phyloP scores from a whole-genome alignment of 2,113 vertebrate species.

The Engraulis encrasicolus region DNA sequence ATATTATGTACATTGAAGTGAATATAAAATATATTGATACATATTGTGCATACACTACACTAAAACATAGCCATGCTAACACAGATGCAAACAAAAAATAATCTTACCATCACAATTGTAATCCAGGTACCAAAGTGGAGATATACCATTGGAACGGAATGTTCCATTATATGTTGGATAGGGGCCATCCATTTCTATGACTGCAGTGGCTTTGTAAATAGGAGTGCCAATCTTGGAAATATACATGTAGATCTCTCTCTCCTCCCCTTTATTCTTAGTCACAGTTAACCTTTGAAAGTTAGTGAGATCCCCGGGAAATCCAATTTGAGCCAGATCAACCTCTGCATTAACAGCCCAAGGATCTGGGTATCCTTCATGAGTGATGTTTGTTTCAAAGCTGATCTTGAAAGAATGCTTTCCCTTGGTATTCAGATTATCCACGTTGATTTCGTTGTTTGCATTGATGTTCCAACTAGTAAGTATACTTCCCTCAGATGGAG shows the following conservation, averaged over 20 bases:
- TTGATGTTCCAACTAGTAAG: constrained; percentile 79
- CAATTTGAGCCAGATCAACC: constrained; percentile 77
- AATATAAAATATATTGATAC: too few relatives aligned
- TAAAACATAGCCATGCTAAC: not conserved
- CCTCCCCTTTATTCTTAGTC: constrained; percentile 69
- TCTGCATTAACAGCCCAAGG: constrained; percentile 74
- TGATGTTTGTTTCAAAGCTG: constrained; percentile 76
- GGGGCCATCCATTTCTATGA: constrained; percentile 68
- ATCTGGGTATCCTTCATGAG: constrained; percentile 12
- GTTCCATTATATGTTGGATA: constrained; percentile 68
- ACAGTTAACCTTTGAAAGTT: constrained; percentile 71
- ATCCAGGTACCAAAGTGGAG: constrained; percentile 80
- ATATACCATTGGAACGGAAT: constrained; percentile 82
- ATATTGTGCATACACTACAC: too few relatives aligned
- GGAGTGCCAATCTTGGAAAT: constrained; percentile 77
- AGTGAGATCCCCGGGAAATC: constrained; percentile 66
- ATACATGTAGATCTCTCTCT: constrained; percentile 75
- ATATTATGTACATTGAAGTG: too few relatives aligned
- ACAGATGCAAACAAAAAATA: not conserved
- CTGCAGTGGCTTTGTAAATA: constrained; percentile 80
- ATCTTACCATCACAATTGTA: constrained; percentile 87
- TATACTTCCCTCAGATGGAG: constrained; percentile 71
- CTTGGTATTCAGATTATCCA: constrained; percentile 63
- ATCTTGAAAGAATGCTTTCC: constrained; percentile 78
- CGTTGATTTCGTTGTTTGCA: constrained; percentile 74